A percentile compares a stretch with the other conserved stretches of the same genome.
Evolutionary conservation across 35 echinoderm and acorn worm species (phyloP).

Genomic region (Heliocidaris erythrogramma): DNA sequence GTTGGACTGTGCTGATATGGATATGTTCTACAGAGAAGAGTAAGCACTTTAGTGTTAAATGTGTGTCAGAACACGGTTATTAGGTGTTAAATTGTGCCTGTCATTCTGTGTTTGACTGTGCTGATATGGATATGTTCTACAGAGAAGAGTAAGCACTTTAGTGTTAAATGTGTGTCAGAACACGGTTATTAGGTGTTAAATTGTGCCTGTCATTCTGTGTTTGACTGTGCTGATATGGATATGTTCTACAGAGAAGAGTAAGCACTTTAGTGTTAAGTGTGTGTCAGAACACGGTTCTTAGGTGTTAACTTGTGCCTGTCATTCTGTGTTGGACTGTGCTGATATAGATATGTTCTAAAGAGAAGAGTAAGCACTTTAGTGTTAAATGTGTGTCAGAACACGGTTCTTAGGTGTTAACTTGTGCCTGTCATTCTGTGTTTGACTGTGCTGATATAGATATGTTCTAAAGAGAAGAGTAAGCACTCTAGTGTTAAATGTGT

Average conservation of each 20-base stretch:
- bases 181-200: too few species aligned
- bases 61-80: background rate
- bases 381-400: too few species aligned
- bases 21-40: background rate
- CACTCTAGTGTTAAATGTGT: background rate
- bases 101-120: too few species aligned
- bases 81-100: too few species aligned
- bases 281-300: background rate
- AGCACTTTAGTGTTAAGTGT: background rate
- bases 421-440: slow-evolving; percentile 47
- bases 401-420: too few species aligned
- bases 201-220: slow-evolving; percentile 57
- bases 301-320: too few species aligned
- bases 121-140: too few species aligned
- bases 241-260: background rate
- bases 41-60: background rate
- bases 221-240: slow-evolving; percentile 28
- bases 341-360: too few species aligned
- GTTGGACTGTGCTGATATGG: slow-evolving; percentile 32
- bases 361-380: too few species aligned
- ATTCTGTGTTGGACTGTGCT: too few species aligned
- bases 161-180: too few species aligned
- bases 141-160: too few species aligned
- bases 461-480: background rate
- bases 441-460: slow-evolving; percentile 9